Base-by-base conservation (phyloP, 2,888 invertebrate species). In the Eupithecia subfuscata region DNA sequence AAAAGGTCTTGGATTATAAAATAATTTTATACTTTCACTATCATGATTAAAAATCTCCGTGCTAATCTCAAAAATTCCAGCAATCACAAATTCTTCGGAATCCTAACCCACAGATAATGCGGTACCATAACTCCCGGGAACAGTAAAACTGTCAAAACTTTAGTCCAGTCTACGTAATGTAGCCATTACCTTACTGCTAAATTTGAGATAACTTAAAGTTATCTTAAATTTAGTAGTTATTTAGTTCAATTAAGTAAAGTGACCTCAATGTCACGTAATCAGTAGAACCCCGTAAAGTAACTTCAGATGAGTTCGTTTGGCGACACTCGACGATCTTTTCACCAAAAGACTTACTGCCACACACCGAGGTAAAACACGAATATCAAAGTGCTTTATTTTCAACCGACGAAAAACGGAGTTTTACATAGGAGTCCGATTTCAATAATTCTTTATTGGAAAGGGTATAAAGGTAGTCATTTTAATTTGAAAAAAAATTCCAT, bases 91-190 rank as follows among this genome's bases (percentile, higher is more conserved):
- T 77, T 73, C 78, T 77, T 75, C 9, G 52, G 45, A 76, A 69
- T 76, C 60, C 71, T 69, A 22, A 71, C 56, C 76, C 71, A 63
- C 48, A 75, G 78, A 76, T 79, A 77, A 78, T 73, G 75, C 76
- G 74, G 69, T 30, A 69, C 76, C 69, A 79, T 81, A 76, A 80
- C 71, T 81, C 73, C 64, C 22, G 18, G 64, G 67, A 73, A 12
- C 79, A 78, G 75, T 81, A 77, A 81, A 81, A 81, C 78, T 81
- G 81, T 81, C 80, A 80, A 79, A 81, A 80, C 74, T 80, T 81
- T 75, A 68, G 71, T 71, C 77, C 60, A 73, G 73, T 79, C 78
- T 78, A 75, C 78, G 76, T 80, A 79, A 81, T 79, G 75, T 76
- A 40, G 76, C 77, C 73, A 79, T 80, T 80, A 79, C 78, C 74